Evolutionary conservation across 2,888 invertebrate genomes (phyloP).

Genomic region (Stenodema calcarata): DNA sequence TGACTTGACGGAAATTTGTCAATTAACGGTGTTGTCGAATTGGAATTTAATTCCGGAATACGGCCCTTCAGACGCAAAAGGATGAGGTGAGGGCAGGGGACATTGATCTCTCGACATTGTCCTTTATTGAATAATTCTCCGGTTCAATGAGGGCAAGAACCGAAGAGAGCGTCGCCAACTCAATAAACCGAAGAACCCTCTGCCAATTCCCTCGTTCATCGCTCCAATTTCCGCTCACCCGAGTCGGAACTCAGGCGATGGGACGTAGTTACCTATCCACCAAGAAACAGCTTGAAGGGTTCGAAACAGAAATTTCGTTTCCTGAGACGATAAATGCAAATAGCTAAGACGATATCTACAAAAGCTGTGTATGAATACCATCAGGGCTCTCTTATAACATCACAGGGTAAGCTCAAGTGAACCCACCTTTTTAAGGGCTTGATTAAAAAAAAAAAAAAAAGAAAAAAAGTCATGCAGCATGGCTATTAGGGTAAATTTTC

Average conservation of each 20-base stretch:
- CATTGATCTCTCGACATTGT: neutral
- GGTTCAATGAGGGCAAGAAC: neutral
- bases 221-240: neutral
- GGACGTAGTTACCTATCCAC: neutral
- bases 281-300: too few species aligned
- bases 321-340: too few species aligned
- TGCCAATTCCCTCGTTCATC: neutral
- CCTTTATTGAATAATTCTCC: neutral
- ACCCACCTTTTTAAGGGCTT: too few species aligned
- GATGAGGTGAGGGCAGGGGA: neutral
- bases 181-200: neutral
- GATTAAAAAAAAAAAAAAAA: too few species aligned
- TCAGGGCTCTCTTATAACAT: too few species aligned
- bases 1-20: neutral
- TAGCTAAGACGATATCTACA: too few species aligned
- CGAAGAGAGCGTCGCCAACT: neutral
- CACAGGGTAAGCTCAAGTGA: too few species aligned
- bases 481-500: too few species aligned
- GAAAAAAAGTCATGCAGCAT: too few species aligned
- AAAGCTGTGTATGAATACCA: too few species aligned
- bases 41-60: neutral
- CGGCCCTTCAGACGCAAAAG: neutral
- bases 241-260: neutral
- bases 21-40: neutral
- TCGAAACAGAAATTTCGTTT: too few species aligned